Evolutionary conservation across 2,113 vertebrate genomes (phyloP).

Genomic region (Lepidothrix coronata): DNA sequence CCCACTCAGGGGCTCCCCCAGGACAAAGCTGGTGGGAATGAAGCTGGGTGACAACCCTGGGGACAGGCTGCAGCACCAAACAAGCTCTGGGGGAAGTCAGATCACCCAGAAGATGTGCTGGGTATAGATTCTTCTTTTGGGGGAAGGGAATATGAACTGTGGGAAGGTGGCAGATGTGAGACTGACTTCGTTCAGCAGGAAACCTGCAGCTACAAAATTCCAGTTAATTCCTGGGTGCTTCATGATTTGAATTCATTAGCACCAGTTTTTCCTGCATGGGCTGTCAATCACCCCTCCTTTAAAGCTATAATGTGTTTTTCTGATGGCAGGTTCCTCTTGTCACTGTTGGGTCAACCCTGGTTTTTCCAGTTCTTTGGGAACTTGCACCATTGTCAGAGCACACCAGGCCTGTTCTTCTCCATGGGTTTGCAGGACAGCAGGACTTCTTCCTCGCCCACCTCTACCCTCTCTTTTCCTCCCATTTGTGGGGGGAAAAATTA

Average conservation of each 20-base stretch:
- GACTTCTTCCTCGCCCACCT: background rate
- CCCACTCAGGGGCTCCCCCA: background rate
- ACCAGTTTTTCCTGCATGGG: background rate
- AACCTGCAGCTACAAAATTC: background rate
- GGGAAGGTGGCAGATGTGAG: background rate
- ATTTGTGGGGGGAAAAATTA: background rate
- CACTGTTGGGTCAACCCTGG: rapidly evolving
- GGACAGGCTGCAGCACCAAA: background rate
- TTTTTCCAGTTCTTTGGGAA: background rate
- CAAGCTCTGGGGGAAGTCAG: background rate
- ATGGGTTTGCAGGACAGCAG: background rate
- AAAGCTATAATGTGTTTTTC: background rate
- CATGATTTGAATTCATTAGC: background rate
- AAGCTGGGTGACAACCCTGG: background rate
- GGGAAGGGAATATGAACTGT: background rate
- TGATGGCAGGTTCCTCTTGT: background rate
- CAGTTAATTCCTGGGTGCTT: background rate
- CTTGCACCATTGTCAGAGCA: background rate
- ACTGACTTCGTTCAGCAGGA: background rate
- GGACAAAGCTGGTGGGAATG: background rate
- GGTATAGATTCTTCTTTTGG: background rate
- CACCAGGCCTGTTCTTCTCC: background rate
- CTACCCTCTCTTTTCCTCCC: background rate
- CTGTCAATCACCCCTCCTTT: background rate
- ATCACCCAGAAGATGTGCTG: background rate